Evolutionary conservation across 2,113 vertebrate species (phyloP), one percentile per base, ranked within the genome.

Genomic region (Bufo gargarizans): DNA sequence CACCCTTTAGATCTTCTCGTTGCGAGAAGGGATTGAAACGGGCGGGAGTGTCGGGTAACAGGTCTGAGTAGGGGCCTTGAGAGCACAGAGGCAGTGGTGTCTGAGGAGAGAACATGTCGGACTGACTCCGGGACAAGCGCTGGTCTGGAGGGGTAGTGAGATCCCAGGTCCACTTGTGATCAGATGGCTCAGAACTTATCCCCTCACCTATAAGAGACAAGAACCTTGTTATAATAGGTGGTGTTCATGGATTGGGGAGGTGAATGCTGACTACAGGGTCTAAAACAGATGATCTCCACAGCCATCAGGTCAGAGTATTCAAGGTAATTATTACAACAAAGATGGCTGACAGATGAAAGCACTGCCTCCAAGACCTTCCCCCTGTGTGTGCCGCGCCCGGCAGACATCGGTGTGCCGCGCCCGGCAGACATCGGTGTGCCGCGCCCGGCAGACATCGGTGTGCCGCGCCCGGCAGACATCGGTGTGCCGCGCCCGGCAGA

Each of bases 1-100:
- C 98, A 0, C 98, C 97, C 9, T 97, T 96, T 78, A 99, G 94
- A 92, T 99, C 98, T 91, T 97, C 95, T 5, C 97, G 94, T 45
- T 96, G 95, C 56, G 97, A 98, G 92, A 99, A 99, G 6, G 98
- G 98, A 92, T 99, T 99, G 91, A 99, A 91, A 3, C 97, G 94
- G 0, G 91, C 91, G 0, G 94, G 94, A 0, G 69, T 95, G 77
- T 96, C 96, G 84, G 83, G 91, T 33, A 95, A 89, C 0, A 89
- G 49, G 69, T 69, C 92, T 0, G 45, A 4, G 4, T 4, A 84
- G 61, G 93, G 92, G 81, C 91, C 90, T 0, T 80, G 90, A 0
- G 85, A 81, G 17, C 0, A 0, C 72, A 79, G 81, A 61, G 86
- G 77, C 45, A 90, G 0, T 0, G 94, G 92, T 0, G 94, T 91